Evolutionary conservation across 2,797 vertebrate genomes (phyloP).

Genomic region (Gobionotothen gibberifrons): DNA sequence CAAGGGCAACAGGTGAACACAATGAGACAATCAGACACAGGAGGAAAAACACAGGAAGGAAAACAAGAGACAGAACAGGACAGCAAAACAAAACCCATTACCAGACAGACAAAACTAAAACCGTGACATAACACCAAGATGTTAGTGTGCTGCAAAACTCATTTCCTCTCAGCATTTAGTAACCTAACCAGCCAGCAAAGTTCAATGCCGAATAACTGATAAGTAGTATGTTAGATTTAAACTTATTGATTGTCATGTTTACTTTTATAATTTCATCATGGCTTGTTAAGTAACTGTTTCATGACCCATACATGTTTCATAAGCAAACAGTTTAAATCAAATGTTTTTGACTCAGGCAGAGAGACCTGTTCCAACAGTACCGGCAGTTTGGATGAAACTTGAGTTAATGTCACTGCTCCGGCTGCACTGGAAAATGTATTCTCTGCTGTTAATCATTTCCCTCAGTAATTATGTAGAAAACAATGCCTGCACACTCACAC

Average conservation of each 20-base stretch:
- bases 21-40: too few species aligned
- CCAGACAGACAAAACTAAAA: too few species aligned
- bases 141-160: not conserved
- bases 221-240: not conserved
- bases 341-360: not conserved
- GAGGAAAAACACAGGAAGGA: too few species aligned
- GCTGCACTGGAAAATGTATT: not conserved
- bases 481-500: not conserved
- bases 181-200: not conserved
- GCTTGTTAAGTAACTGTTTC: not conserved
- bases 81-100: too few species aligned
- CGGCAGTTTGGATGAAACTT: not conserved
- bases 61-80: too few species aligned
- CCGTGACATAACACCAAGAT: too few species aligned
- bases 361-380: not conserved
- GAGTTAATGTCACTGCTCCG: not conserved
- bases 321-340: not conserved
- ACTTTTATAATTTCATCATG: not conserved
- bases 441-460: slow-evolving; percentile 1
- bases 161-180: not conserved
- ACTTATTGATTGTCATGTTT: not conserved
- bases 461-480: not conserved
- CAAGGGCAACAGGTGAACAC: too few species aligned
- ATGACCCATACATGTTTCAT: not conserved
- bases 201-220: not conserved